Evolutionary conservation across 2,888 invertebrate species (phyloP).

Genomic region (Cheilosia variabilis): DNA sequence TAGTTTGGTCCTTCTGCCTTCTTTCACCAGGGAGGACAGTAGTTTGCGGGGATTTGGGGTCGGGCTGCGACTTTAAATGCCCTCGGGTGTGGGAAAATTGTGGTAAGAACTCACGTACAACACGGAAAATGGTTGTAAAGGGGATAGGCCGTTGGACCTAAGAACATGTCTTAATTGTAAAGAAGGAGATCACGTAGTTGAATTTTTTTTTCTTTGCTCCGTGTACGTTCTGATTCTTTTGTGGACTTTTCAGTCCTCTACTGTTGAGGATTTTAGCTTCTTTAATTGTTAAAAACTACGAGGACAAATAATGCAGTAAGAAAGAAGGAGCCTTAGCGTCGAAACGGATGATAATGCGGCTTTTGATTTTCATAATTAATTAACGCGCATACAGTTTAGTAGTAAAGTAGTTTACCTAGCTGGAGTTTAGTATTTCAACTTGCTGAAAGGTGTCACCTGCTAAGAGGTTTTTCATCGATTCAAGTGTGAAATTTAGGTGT

Average conservation of each 20-base stretch:
- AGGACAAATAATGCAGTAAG: constrained; percentile 24
- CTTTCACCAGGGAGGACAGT: neutral
- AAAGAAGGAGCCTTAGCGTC: neutral
- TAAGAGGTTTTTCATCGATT: no score
- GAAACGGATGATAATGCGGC: constrained; percentile 5
- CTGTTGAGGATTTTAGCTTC: constrained; percentile 12
- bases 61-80: constrained; percentile 58
- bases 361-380: neutral
- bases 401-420: no score
- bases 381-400: neutral
- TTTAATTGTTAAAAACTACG: constrained; percentile 21
- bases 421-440: no score
- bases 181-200: constrained; percentile 51
- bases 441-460: no score
- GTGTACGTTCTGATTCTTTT: neutral
- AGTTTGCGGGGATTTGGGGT: constrained; percentile 23
- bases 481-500: no score
- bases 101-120: constrained; percentile 66
- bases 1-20: constrained; percentile 11
- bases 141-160: constrained; percentile 20
- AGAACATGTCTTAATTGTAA: constrained; percentile 64
- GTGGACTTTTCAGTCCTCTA: neutral
- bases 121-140: constrained; percentile 46
- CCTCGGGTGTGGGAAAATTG: constrained; percentile 36
- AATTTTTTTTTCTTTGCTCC: neutral